Evolutionary conservation across 2,888 invertebrate species (phyloP), one percentile per base, ranked within the genome.

Genomic region (Parnassius orleans): DNA sequence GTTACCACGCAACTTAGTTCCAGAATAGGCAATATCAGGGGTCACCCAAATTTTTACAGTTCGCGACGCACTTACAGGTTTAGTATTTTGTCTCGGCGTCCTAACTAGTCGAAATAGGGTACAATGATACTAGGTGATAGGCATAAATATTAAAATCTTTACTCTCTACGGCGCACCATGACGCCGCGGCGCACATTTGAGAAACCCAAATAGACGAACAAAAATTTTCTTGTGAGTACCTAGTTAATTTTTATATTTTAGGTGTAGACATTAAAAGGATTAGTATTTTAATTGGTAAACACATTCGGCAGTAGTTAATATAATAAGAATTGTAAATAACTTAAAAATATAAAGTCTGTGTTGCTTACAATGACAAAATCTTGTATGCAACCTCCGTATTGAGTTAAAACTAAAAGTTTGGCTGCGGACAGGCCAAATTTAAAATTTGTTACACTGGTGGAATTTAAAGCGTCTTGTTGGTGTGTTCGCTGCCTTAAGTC

Each of bases 401-500:
- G 12, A 48, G 54, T n/a, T 56, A 19, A 19, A 11, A 53, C 2
- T 14, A 19, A 24, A 55, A 51, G 3, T 19, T 61, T 12, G 7
- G 11, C 24, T n/a, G 53, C 50, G 53, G 62, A 54, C 57, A 54
- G 47, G 33, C 15, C 52, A 56, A 52, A 14, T 41, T 46, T 33
- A n/a, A 46, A 46, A 12, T 19, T 19, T 19, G 46, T n/a, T 11
- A 11, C 46, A 33, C 3, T 12, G 46, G 48, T 15, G 33, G 1
- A 48, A 15, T 48, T 48, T 15, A 3, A 9, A 12, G 9, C 14
- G 48, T 14, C 14, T 52, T n/a, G 10, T 47, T 57, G 51, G 5
- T 50, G 44, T 54, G 54, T 58, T 54, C 53, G 15, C 76, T 53
- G 68, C 73, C 72, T 72, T 76, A 77, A 62, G 52, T 58, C 57